Percentiles rank a stretch among this genome's conserved stretches.
Conservation (phyloP, 2,888 invertebrate genomes). For the Heliconius aoede region DNA sequence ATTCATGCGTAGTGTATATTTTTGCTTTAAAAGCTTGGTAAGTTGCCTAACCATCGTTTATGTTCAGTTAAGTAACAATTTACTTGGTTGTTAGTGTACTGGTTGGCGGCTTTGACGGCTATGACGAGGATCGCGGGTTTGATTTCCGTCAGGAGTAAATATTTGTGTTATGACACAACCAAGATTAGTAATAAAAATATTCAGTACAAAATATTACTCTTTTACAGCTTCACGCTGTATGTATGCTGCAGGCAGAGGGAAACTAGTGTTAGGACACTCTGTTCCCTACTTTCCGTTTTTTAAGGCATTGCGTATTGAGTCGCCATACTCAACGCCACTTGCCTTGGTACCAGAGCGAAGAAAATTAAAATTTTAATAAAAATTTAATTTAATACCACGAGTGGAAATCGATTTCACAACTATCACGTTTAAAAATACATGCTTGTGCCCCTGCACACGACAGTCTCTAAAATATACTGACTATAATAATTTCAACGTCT, state of each 20-base stretch:
- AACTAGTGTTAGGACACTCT: neutral
- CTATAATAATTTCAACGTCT: no score
- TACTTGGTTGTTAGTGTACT: neutral
- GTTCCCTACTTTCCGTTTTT: neutral
- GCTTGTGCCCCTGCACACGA: no score
- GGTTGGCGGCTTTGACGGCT: neutral
- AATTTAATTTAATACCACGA: no score
- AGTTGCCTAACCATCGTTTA: constrained; percentile 13
- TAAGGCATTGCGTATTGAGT: no score
- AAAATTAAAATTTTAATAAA: no score
- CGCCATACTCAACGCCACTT: no score
- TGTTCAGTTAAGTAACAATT: constrained; percentile 2
- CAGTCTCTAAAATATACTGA: no score
- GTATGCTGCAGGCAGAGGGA: neutral
- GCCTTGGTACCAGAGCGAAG: no score
- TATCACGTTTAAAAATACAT: fast-evolving
- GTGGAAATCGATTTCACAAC: no score
- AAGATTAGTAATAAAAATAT: no score
- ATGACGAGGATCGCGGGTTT: neutral
- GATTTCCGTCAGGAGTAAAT: neutral
- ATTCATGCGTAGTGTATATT: constrained; percentile 8
- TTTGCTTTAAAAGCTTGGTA: constrained; percentile 15
- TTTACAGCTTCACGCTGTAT: no score
- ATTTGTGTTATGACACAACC: neutral
- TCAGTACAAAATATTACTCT: no score